A percentile compares a stretch with the other conserved stretches of the same genome.
phyloP scores from a whole-genome alignment of 2,113 vertebrate species.

The Triplophysa rosa region DNA sequence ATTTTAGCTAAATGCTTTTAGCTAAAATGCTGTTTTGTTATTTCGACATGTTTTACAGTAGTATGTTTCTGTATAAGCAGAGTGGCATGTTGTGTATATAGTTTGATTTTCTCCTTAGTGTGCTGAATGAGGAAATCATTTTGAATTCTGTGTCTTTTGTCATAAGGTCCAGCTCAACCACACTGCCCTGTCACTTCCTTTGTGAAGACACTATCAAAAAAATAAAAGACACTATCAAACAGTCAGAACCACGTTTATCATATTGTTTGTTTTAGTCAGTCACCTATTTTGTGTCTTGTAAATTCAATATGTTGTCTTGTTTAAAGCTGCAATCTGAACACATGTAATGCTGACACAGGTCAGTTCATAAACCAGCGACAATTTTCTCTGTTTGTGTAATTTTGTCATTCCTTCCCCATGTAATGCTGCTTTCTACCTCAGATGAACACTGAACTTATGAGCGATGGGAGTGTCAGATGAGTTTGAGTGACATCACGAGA shows the following conservation, averaged over 20 bases:
- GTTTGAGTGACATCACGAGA: neutral
- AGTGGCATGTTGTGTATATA: neutral
- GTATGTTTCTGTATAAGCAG: neutral
- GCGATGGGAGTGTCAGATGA: neutral
- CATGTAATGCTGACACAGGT: no score
- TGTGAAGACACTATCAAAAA: neutral
- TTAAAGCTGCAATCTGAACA: no score
- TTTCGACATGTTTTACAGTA: constrained; percentile 41
- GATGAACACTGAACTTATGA: no score
- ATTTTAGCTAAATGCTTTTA: no score
- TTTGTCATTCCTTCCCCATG: neutral
- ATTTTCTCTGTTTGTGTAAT: neutral
- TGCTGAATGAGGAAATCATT: no score
- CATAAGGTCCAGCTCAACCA: neutral
- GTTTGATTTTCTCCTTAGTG: no score
- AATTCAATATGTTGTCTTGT: no score
- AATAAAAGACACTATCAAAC: neutral
- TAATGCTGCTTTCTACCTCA: no score
- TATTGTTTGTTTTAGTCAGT: no score
- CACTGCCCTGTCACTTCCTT: neutral
- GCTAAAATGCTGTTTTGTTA: no score
- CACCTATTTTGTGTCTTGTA: no score
- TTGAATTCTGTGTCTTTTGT: neutral
- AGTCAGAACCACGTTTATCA: neutral
- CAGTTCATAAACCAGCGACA: neutral